Percentiles rank a stretch among this genome's conserved stretches.
Conservation (phyloP, 2,888 invertebrate genomes). For the Epicampocera succincta region DNA sequence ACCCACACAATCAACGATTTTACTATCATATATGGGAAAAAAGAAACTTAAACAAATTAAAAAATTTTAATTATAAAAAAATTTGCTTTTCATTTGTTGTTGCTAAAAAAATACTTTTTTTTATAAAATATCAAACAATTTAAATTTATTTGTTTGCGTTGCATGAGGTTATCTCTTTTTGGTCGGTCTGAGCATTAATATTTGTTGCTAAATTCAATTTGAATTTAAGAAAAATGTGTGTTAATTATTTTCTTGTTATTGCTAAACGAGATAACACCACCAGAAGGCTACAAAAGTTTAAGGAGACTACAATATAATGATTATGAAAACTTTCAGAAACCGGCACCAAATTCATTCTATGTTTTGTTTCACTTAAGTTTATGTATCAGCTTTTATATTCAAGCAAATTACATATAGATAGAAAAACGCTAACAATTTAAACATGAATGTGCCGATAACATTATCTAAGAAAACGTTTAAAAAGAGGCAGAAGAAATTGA, state of each 20-base stretch:
- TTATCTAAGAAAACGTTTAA: slow-evolving; percentile 17
- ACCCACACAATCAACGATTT: no score
- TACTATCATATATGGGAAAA: neutral
- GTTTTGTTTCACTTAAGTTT: slow-evolving; percentile 1
- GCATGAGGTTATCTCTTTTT: slow-evolving; percentile 24
- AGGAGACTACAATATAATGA: slow-evolving; percentile 28
- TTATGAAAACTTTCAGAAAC: neutral
- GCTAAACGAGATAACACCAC: slow-evolving; percentile 34
- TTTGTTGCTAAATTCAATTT: slow-evolving; percentile 34
- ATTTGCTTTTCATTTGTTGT: neutral
- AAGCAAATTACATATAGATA: slow-evolving; percentile 12
- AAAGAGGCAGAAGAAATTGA: neutral
- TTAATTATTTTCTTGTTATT: slow-evolving; percentile 44
- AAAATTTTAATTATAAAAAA: neutral
- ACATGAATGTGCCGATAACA: slow-evolving; percentile 38
- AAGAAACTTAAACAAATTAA: neutral
- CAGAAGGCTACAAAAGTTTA: slow-evolving; percentile 54
- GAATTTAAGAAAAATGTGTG: slow-evolving; percentile 45
- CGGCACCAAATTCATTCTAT: slow-evolving; percentile 28
- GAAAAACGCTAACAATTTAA: neutral
- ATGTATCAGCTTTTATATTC: neutral
- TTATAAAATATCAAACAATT: neutral
- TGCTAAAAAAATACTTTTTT: neutral
- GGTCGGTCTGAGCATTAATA: slow-evolving; percentile 7
- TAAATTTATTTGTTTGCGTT: slow-evolving; percentile 24